Base-by-base conservation (phyloP, 1,140 invertebrate genomes). In the Ceratosolen solmsi region DNA sequence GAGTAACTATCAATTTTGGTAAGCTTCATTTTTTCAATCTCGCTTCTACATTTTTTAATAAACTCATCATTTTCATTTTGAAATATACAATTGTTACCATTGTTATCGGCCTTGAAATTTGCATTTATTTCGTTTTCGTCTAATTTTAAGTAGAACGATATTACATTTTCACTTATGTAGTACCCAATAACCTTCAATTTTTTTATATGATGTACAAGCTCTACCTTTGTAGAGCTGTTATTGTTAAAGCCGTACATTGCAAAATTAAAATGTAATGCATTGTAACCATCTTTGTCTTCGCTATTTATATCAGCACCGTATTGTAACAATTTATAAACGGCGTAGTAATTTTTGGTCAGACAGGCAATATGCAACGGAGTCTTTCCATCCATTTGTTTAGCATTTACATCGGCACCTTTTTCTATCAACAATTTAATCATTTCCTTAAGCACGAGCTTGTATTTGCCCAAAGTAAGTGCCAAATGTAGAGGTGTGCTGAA, bases 1-100 rank as follows among this genome's bases (percentile, higher is more conserved):
- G 58, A 77, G n/a, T 65, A 77, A 20, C 38, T 77, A 22, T 77
- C 60, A 27, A 77, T 77, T 49, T 33, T 49, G 5, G 60, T 51
- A 15, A 5, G 38, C 15, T 51, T 77, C 60, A 77, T 36, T 20
- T 33, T 30, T 13, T 77, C 27, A 0, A 77, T n/a, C 41, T 77
- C 75, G 0, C 7, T 20, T 2, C 25, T 9, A 51, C 75, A 77
- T 20, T 46, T 17, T 0, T 27, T 30, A 7, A 20, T 1, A 20
- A 27, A 38, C 11, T 60, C 36, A 8, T 58, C 51, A 4, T 25
- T 60, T 5, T 75, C 15, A 41, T 25, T 38, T 25, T 46, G 2
- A 27, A n/a, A 49, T 1, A 27, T n/a, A 30, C 15, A 46, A 25
- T 17, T 72, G 11, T 41, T 17, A 27, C 41, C n/a, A 9, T 56